A percentile compares a stretch with the other conserved stretches of the same genome.
These are phyloP conservation scores for Amphiprion percula DNA, from an alignment of 2,113 vertebrate genomes.

Conservation along the genomic window DNA sequence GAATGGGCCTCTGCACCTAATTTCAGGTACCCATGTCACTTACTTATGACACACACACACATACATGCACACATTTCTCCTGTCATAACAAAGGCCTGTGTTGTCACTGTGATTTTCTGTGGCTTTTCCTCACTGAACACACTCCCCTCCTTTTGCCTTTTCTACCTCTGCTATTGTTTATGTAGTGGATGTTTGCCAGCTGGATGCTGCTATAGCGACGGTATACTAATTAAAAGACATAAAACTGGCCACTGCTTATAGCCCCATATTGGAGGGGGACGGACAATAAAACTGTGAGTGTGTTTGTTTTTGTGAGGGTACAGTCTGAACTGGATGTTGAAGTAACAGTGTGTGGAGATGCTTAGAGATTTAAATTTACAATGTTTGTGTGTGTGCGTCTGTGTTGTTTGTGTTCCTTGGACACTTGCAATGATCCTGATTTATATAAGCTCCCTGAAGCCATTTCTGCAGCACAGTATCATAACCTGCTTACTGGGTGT, in stretches of 20 bases:
- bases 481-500: conserved; percentile 24
- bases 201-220: conserved; percentile 54
- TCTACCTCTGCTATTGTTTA: conserved; percentile 44
- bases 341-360: conserved; percentile 30
- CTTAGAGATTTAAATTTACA: conserved; percentile 64
- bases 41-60: conserved; percentile 23
- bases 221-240: conserved; percentile 79
- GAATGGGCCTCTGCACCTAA: conserved; percentile 95
- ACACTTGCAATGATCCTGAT: conserved; percentile 72
- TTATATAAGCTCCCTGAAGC: conserved; percentile 62
- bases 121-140: conserved; percentile 14
- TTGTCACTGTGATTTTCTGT: background rate
- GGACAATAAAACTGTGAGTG: conserved; percentile 50
- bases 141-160: background rate
- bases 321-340: conserved; percentile 37
- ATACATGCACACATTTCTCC: conserved; percentile 1
- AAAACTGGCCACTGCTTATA: conserved; percentile 70
- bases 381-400: conserved; percentile 31
- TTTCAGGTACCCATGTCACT: conserved; percentile 80
- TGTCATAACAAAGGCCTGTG: conserved; percentile 3
- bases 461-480: conserved; percentile 35
- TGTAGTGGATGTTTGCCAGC: conserved; percentile 61
- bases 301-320: conserved; percentile 24
- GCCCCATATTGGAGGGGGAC: conserved; percentile 61
- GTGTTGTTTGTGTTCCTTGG: conserved; percentile 49